Evolutionary conservation across 2,113 vertebrate genomes (phyloP).

Genomic region (Melanerpes aurifrons): DNA sequence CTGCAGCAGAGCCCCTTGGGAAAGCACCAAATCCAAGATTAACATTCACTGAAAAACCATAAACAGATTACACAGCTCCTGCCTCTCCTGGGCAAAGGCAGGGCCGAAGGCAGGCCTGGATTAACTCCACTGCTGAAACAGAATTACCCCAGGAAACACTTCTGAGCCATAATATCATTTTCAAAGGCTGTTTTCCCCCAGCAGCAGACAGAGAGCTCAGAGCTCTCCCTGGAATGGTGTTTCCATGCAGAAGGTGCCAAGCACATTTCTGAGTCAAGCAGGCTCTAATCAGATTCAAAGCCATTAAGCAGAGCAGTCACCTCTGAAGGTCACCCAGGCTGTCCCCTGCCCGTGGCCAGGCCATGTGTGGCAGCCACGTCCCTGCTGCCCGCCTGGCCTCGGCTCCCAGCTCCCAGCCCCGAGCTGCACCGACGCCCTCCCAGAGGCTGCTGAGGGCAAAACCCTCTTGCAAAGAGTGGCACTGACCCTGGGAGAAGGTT

Average conservation of each 20-base stretch:
- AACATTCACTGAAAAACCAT: constrained; percentile 65
- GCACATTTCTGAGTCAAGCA: background rate
- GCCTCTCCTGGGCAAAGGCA: constrained; percentile 39
- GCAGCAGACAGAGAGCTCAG: constrained; percentile 1
- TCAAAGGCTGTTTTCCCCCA: constrained; percentile 38
- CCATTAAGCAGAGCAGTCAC: constrained; percentile 32
- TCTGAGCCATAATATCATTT: constrained; percentile 55
- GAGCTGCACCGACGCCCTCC: background rate
- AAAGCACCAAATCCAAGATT: constrained; percentile 62
- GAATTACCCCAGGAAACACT: constrained; percentile 47
- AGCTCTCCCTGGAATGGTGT: constrained; percentile 33
- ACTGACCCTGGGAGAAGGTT: fast-evolving
- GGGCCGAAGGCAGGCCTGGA: constrained; percentile 60
- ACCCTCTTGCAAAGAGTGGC: fast-evolving
- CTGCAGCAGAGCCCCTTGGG: constrained; percentile 21
- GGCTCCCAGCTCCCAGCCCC: background rate
- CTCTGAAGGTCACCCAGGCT: constrained; percentile 50
- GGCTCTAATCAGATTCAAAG: constrained; percentile 38
- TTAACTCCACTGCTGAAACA: constrained; percentile 38
- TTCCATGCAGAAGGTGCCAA: constrained; percentile 22
- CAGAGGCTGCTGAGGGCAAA: background rate
- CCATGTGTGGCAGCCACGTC: background rate
- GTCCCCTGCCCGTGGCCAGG: background rate
- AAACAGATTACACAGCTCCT: constrained; percentile 64
- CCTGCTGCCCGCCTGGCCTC: background rate